Base-by-base conservation (phyloP, 2,888 invertebrate genomes). In the Scelioninae gen. 1 region DNA sequence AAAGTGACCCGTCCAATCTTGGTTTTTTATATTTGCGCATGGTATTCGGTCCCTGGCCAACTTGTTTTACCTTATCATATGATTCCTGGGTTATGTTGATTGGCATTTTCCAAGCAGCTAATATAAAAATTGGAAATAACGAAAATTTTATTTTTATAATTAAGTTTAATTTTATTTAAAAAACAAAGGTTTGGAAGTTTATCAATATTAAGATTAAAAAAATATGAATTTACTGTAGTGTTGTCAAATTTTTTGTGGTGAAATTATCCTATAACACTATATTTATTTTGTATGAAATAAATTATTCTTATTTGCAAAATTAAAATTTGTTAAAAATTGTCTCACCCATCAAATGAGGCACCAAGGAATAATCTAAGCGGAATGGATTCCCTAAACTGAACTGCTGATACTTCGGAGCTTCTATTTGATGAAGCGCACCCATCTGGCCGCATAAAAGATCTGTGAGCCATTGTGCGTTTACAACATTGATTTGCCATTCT, bases 101-200 rank as follows among this genome's bases (percentile, higher is more conserved):
- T 0, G 98, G 98, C 93, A 96, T 96, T 92, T 97, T 98, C 98
- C 98, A 99, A 0, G 98, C 97, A 91, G 96, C 98, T 98, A n/a
- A n/a, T n/a, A n/a, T n/a, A n/a, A n/a, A n/a, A n/a, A n/a, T n/a
- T n/a, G n/a, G n/a, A n/a, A n/a, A n/a, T n/a, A n/a, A n/a, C n/a
- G 49, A 34, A 84, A 88, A 34, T 29, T 47, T 31, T 62, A 29
- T 45, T 62, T 29, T 45, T 29, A 16, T 31, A 38, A 56, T 34
- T 10, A 34, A n/a, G 31, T 56, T 62, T 11, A 62, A n/a, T n/a
- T n/a, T n/a, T n/a, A n/a, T n/a, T n/a, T n/a, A n/a, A n/a, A n/a
- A n/a, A n/a, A n/a, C n/a, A n/a, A n/a, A n/a, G n/a, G n/a, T n/a
- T n/a, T n/a, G n/a, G n/a, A n/a, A n/a, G n/a, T n/a, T n/a, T n/a